These are phyloP conservation scores for Sipha maydis DNA, from an alignment of 2,888 invertebrate genomes.

Conservation along the genomic window DNA sequence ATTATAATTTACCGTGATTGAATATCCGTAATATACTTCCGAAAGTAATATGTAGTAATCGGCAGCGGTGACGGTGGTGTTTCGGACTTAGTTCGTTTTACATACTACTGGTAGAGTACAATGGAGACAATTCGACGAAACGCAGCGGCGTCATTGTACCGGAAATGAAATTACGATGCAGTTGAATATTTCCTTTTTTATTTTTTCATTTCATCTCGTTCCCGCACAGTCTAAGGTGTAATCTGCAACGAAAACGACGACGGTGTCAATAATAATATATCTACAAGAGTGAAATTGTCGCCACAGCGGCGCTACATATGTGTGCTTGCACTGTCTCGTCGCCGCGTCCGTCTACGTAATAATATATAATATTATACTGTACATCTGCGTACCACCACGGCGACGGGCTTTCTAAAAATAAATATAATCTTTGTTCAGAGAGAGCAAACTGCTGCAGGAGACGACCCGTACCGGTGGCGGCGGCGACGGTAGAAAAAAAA, in stretches of 20 bases:
- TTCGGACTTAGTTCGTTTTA: not conserved
- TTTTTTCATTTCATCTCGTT: not conserved
- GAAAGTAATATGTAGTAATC: not conserved
- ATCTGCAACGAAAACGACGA: not conserved
- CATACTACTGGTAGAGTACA: not conserved
- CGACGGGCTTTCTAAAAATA: constrained; percentile 11
- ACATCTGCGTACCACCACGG: not conserved
- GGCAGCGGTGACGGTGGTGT: not conserved
- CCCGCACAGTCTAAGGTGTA: not conserved
- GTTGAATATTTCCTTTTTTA: not conserved
- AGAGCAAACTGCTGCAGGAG: constrained; percentile 15
- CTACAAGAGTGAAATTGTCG: no score
- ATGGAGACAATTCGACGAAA: not conserved
- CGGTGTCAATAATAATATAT: not conserved
- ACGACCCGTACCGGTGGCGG: constrained; percentile 8
- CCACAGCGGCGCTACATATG: no score
- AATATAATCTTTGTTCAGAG: not conserved
- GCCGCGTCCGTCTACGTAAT: not conserved
- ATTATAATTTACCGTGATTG: not conserved
- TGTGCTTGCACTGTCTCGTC: not conserved
- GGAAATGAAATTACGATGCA: not conserved
- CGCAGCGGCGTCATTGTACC: not conserved
- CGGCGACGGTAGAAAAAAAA: not conserved
- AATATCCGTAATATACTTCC: not conserved
- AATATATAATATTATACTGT: not conserved